Evolutionary conservation across 2,888 invertebrate species (phyloP), one percentile per base, ranked within the genome.

Genomic region (Ectemnius cavifrons): DNA sequence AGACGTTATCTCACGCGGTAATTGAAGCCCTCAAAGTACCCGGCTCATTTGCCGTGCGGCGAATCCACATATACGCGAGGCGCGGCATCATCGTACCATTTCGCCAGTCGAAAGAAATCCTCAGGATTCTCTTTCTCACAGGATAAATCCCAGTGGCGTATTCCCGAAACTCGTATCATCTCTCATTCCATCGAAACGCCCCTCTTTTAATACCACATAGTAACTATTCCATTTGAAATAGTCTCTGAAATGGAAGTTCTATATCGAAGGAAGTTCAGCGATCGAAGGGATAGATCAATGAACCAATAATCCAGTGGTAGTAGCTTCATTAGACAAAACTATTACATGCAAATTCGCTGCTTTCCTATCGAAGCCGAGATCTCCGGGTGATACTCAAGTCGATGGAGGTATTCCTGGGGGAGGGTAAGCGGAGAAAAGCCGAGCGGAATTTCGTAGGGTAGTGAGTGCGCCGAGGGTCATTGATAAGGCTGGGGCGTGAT

Each of bases 401-500:
- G 18, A 18, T n/a, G 23, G 6, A n/a, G 13, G 4, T 27, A 46
- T 16, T 28, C 28, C 37, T 14, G 58, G 23, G 23, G 52, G 52
- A 13, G 52, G 52, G 16, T 14, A 14, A 16, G 52, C 16, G 13
- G 52, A 16, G 52, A 16, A 52, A 52, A 16, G n/a, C 11, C 37
- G 60, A 13, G 16, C 37, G 27, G 37, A n/a, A 60, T 60, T 60
- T 27, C n/a, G n/a, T 13, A 5, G 14, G 8, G 37, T 2, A 20
- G 28, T 2, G 61, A 20, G 37, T 37, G 62, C 66, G 70, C 47
- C n/a, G 20, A 57, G 66, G 60, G 71, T 72, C 74, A 76, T 76
- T 74, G 74, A 74, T 76, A 77, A 74, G 77, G 68, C 72, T 73
- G 63, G 37, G 65, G 71, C 67, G 70, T 73, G 82, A 80, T 82